phyloP scores from a whole-genome alignment of 2,888 invertebrate species.

The Hyalella azteca region DNA sequence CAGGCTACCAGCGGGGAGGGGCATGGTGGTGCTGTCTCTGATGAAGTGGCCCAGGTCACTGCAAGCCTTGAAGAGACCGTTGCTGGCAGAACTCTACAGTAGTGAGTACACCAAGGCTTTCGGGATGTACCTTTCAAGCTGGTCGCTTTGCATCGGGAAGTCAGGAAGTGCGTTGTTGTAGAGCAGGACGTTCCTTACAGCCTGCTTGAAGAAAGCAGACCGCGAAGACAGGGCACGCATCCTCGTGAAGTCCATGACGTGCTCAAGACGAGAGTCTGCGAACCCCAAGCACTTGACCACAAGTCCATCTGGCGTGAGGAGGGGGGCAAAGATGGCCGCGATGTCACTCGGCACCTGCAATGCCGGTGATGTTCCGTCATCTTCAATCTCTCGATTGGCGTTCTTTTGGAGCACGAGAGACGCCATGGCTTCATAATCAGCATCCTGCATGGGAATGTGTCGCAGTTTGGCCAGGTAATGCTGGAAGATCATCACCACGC shows the following conservation, averaged over 20 bases:
- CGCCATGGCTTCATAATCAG: conserved; percentile 18
- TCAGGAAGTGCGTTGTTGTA: conserved; percentile 94
- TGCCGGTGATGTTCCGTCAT: neutral
- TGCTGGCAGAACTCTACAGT: conserved; percentile 98
- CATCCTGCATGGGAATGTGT: conserved; percentile 73
- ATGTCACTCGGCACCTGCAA: conserved; percentile 79
- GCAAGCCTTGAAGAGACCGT: conserved; percentile 93
- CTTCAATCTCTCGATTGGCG: neutral
- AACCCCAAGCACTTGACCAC: conserved; percentile 91
- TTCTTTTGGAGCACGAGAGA: conserved; percentile 10
- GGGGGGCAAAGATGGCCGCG: conserved; percentile 80
- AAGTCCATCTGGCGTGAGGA: conserved; percentile 89
- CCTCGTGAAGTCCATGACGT: conserved; percentile 99
- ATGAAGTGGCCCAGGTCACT: conserved; percentile 96
- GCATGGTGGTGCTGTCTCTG: conserved; percentile 91
- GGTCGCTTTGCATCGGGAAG: conserved; percentile 91
- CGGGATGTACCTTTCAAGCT: conserved; percentile 90
- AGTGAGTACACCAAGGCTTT: conserved; percentile 91
- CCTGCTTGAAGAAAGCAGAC: conserved; percentile 96
- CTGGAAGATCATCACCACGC: conserved; percentile 98
- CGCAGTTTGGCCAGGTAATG: conserved; percentile 87
- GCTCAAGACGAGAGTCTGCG: conserved; percentile 80
- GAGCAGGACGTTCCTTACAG: conserved; percentile 78
- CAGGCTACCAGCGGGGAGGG: conserved; percentile 80
- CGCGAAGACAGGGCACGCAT: conserved; percentile 91